Evolutionary conservation across 2,797 vertebrate genomes (phyloP).

Genomic region (Anguilla marmorata): DNA sequence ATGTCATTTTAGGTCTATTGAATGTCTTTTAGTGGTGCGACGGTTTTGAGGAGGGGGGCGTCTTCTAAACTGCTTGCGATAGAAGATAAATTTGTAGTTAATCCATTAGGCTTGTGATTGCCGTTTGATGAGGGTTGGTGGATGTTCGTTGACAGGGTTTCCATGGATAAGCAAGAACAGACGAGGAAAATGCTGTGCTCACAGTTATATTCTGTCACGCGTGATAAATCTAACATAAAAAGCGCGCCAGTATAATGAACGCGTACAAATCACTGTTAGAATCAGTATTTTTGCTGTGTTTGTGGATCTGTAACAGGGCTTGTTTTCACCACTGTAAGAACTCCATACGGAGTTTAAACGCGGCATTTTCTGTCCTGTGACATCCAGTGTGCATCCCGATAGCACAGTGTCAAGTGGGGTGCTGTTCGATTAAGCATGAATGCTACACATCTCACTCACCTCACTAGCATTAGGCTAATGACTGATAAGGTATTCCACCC

Average conservation of each 20-base stretch:
- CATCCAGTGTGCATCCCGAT: background rate
- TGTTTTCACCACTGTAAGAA: background rate
- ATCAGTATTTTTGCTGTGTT: background rate
- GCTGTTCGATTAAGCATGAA: background rate
- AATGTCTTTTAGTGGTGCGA: background rate
- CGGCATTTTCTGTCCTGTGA: background rate
- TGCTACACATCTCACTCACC: background rate
- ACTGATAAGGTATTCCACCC: background rate
- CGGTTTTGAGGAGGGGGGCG: background rate
- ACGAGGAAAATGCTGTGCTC: background rate
- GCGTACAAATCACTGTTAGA: too few relatives aligned
- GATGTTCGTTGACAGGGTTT: background rate
- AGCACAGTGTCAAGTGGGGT: background rate
- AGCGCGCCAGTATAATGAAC: background rate
- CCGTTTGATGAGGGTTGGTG: background rate
- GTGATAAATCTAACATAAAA: background rate
- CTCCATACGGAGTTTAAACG: background rate
- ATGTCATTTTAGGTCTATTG: background rate
- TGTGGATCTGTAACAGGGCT: background rate
- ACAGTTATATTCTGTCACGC: background rate
- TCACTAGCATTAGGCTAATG: background rate
- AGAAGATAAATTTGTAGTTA: background rate
- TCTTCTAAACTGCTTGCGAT: background rate
- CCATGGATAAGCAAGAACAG: background rate
- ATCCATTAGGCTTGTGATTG: background rate